Evolutionary conservation across 2,113 vertebrate species (phyloP), one percentile per base, ranked within the genome.

Genomic region (Peromyscus maniculatus): DNA sequence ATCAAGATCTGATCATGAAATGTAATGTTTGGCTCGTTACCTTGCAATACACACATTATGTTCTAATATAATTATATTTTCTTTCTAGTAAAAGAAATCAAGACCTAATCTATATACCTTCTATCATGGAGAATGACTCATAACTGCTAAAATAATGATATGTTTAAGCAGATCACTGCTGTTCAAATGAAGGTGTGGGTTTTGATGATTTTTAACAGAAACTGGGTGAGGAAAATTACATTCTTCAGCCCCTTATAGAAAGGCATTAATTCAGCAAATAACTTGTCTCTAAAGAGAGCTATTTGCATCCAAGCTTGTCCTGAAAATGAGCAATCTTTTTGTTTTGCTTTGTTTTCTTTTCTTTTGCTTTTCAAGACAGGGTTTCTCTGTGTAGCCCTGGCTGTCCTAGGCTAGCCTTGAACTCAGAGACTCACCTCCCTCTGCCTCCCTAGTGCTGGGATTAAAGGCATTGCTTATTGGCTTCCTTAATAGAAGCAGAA

Each of bases 151-250:
- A 98, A 96, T 97, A 98, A 96, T 97, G 94, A 98, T 98, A 94
- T 98, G 97, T 98, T 98, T 98, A 97, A 98, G 97, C 97, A 75
- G 4, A 98, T 98, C 97, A 95, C 97, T 98, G 95, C 97, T 98
- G 90, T 97, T 97, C 95, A 93, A 96, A 96, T 94, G 93, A 97
- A 98, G 96, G 96, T 95, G 97, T 98, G 97, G 97, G 97, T 98
- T 98, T 98, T 98, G 94, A 97, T 98, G 96, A 94, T 97, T 98
- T 98, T 98, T 98, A 98, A 98, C 91, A 98, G 96, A 98, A 87
- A 98, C 95, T 91, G 72, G 95, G 91, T 94, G 97, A 98, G 84
- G 97, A 98, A 98, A 98, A 98, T 98, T 97, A 93, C 75, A 94
- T 99, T 98, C 96, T 98, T 98, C 94, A 96, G 96, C 92, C 88